phyloP scores from a whole-genome alignment of 2,113 vertebrate species.

The Tragelaphus imberbis region DNA sequence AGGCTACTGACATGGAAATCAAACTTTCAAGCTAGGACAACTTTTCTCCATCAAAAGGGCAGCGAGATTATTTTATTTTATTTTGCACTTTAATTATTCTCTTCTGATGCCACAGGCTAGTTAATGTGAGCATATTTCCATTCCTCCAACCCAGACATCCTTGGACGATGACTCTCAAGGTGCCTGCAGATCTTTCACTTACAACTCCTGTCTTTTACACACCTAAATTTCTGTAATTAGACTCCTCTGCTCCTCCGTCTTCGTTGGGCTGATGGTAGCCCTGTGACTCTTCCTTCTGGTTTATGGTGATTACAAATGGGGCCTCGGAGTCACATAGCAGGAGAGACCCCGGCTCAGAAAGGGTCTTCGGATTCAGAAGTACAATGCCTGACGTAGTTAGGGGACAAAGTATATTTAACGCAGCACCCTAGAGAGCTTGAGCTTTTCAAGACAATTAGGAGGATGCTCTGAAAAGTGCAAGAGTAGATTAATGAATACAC shows the following conservation, averaged over 20 bases:
- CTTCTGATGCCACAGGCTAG: conserved; percentile 25
- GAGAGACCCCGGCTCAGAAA: background rate
- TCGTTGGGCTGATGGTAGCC: background rate
- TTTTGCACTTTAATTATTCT: conserved; percentile 55
- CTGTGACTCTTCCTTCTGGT: conserved; percentile 27
- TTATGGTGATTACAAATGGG: conserved; percentile 54
- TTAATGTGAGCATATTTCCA: conserved; percentile 42
- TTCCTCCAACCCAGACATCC: background rate
- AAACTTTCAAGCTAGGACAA: conserved; percentile 22
- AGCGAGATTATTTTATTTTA: background rate
- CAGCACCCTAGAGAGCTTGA: background rate
- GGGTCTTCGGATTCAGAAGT: conserved; percentile 30
- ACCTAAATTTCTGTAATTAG: conserved; percentile 46
- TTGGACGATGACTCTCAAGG: conserved; percentile 24
- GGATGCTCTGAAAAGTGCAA: background rate
- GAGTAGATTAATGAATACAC: background rate
- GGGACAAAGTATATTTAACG: background rate
- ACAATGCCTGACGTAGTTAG: conserved; percentile 34
- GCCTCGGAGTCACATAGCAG: conserved; percentile 1
- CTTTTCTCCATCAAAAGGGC: conserved; percentile 60
- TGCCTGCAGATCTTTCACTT: background rate
- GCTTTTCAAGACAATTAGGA: background rate
- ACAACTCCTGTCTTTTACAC: background rate
- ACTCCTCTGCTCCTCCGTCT: background rate
- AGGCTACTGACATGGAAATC: background rate